These are phyloP conservation scores for Anneissia japonica DNA, from an alignment of 35 echinoderm and acorn worm species.

Conservation along the genomic window DNA sequence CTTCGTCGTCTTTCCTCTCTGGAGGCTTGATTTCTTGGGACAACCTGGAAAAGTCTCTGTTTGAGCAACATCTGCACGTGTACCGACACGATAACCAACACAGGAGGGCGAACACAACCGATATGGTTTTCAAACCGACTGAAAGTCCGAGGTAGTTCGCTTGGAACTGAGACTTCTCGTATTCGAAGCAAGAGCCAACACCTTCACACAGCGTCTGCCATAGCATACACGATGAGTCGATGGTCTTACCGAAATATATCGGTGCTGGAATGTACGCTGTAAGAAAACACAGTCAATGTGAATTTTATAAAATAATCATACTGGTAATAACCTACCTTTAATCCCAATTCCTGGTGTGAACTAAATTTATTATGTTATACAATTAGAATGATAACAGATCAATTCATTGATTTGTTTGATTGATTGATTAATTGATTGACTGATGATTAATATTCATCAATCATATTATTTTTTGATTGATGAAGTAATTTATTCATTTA, in stretches of 20 bases:
- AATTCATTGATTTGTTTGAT: no score
- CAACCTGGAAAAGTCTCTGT: not conserved
- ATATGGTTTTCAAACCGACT: not conserved
- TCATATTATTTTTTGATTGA: no score
- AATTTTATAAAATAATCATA: no score
- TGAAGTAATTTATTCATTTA: no score
- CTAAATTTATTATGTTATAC: no score
- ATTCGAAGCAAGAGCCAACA: conserved; percentile 10
- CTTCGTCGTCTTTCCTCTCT: not conserved
- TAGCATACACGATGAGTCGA: not conserved
- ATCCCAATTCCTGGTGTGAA: no score
- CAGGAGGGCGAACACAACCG: not conserved
- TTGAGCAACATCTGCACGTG: not conserved
- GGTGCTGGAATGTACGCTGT: conserved; percentile 5
- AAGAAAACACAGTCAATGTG: not conserved
- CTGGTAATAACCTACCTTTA: no score
- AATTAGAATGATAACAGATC: no score
- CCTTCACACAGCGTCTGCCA: conserved; percentile 12
- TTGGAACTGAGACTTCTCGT: not conserved
- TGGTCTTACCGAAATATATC: not conserved
- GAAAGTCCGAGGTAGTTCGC: not conserved
- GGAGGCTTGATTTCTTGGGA: not conserved
- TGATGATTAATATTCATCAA: no score
- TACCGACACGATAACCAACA: not conserved
- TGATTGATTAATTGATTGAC: no score